Evolutionary conservation across 2,113 vertebrate genomes (phyloP).

Genomic region (Hymenochirus boettgeri): DNA sequence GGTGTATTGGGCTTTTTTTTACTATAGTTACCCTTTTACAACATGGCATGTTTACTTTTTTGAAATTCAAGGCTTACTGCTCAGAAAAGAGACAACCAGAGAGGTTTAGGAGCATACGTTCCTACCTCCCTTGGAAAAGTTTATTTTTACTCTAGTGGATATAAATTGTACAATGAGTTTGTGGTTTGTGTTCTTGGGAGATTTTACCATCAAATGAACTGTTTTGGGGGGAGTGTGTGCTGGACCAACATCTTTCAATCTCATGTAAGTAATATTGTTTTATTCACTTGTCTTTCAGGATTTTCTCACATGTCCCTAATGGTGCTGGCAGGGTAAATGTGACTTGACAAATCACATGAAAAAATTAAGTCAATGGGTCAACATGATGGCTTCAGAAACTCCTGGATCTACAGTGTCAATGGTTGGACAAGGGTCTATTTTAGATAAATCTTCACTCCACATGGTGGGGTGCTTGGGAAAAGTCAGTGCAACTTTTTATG

Average conservation of each 20-base stretch:
- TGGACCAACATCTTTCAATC: background rate
- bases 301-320: constrained; percentile 72
- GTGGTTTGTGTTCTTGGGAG: too few species aligned
- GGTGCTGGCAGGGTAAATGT: constrained; percentile 74
- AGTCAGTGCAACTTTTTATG: constrained; percentile 85
- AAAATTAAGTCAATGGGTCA: constrained; percentile 76
- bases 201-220: too few species aligned
- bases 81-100: too few species aligned
- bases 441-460: constrained; percentile 83
- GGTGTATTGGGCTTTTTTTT: too few species aligned
- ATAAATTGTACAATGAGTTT: too few species aligned
- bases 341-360: constrained; percentile 83
- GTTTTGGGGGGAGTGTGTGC: too few species aligned
- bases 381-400: constrained; percentile 69
- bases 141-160: too few species aligned
- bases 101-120: too few species aligned
- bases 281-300: constrained; percentile 74
- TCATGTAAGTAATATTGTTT: constrained; percentile 57
- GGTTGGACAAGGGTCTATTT: constrained; percentile 86
- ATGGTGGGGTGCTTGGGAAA: constrained; percentile 97
- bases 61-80: too few species aligned
- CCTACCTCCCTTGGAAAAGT: too few species aligned
- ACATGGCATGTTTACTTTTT: too few species aligned
- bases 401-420: constrained; percentile 82
- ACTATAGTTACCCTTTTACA: too few species aligned